These are phyloP conservation scores for Zaprionus inermis DNA, from an alignment of 1,140 invertebrate species.

Conservation along the genomic window DNA sequence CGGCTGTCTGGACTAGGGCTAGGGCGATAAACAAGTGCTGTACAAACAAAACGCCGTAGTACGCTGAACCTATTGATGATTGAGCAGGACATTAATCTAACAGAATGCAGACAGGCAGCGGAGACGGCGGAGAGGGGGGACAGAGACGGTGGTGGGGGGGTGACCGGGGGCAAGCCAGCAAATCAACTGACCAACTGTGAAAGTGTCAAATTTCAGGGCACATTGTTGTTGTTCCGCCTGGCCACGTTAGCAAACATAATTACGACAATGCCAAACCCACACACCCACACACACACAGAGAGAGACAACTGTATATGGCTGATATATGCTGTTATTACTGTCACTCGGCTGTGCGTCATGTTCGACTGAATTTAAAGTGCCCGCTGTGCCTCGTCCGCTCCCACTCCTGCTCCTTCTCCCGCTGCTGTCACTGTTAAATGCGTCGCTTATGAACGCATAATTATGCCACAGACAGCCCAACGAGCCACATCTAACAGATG, in stretches of 20 bases:
- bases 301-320: constrained; percentile 10
- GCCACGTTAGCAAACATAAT: constrained; percentile 80
- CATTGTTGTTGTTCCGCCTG: constrained; percentile 60
- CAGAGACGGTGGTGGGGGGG: constrained; percentile 18
- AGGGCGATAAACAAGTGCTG: constrained; percentile 76
- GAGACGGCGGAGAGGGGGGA: background rate
- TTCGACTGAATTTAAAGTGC: constrained; percentile 23
- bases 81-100: constrained; percentile 82
- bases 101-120: constrained; percentile 70
- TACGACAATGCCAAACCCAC: constrained; percentile 63
- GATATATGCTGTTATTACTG: constrained; percentile 11
- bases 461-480: constrained; percentile 5
- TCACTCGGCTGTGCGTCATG: constrained; percentile 50
- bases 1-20: constrained; percentile 21
- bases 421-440: background rate
- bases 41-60: constrained; percentile 73
- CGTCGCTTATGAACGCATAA: constrained; percentile 18
- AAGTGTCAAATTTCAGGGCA: constrained; percentile 81
- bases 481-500: background rate
- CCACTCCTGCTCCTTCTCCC: background rate
- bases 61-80: constrained; percentile 80
- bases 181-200: constrained; percentile 81
- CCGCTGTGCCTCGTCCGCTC: background rate
- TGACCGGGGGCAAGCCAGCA: constrained; percentile 46
- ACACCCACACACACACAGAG: constrained; percentile 27